Conservation (phyloP, 2,888 invertebrate genomes). For the Toxonevra muliebris region DNA sequence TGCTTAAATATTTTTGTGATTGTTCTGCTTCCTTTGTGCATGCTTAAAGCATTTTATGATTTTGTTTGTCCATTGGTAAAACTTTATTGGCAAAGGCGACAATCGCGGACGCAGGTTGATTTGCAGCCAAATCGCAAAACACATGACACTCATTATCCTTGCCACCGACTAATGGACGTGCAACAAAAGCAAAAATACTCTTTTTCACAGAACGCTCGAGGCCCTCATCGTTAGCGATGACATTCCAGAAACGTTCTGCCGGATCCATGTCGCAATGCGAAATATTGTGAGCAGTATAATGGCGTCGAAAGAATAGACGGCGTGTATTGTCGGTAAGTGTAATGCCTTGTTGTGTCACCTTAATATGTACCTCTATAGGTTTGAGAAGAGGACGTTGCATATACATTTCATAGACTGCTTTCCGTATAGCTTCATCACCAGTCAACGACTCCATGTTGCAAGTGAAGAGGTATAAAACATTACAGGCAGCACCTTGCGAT, state of each 20-base stretch:
- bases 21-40: too few species aligned
- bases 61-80: conserved; percentile 50
- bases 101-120: conserved; percentile 91
- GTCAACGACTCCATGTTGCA: conserved; percentile 95
- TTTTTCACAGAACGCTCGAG: conserved; percentile 45
- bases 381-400: conserved; percentile 70
- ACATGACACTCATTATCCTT: conserved; percentile 96
- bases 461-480: conserved; percentile 88
- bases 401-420: conserved; percentile 76
- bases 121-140: conserved; percentile 93
- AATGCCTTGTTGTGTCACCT: conserved; percentile 95
- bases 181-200: conserved; percentile 95
- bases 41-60: conserved; percentile 41
- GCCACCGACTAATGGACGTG: conserved; percentile 81
- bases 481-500: conserved; percentile 83
- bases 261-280: conserved; percentile 94
- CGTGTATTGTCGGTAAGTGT: conserved; percentile 95
- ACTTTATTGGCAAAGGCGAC: conserved; percentile 68
- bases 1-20: too few species aligned
- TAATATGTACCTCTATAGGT: conserved; percentile 88
- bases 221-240: conserved; percentile 44
- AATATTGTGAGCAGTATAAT: conserved; percentile 89
- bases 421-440: conserved; percentile 81
- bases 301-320: conserved; percentile 84
- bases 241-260: conserved; percentile 82